These are phyloP conservation scores for Odobenus rosmarus DNA, from an alignment of 2,113 vertebrate genomes.

Conservation along the genomic window DNA sequence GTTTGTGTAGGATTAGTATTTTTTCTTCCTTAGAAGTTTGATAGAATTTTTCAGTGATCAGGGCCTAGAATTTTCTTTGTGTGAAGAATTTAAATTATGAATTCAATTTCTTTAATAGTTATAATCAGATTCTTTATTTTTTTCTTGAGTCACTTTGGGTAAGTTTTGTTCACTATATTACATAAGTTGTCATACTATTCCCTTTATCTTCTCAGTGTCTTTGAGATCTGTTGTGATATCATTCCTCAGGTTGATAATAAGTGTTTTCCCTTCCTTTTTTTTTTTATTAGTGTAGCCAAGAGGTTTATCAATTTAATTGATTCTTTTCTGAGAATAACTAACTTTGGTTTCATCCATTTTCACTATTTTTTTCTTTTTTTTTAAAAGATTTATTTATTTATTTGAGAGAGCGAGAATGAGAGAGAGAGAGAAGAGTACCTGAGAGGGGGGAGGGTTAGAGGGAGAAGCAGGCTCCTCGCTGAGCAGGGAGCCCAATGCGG, in stretches of 20 bases:
- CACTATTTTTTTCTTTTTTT: neutral
- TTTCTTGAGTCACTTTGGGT: neutral
- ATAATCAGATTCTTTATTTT: neutral
- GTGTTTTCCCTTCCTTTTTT: neutral
- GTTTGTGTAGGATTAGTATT: neutral
- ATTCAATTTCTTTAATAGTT: neutral
- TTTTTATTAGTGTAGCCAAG: neutral
- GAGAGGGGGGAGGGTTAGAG: too few species aligned
- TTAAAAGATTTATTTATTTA: neutral
- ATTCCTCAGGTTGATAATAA: neutral
- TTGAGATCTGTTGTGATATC: neutral
- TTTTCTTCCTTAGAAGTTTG: slow-evolving; percentile 27
- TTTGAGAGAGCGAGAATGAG: too few species aligned
- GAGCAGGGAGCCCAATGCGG: too few species aligned
- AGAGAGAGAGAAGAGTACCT: too few species aligned
- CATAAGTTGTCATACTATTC: neutral
- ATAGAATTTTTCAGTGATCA: neutral
- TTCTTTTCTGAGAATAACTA: neutral
- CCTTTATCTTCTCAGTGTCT: neutral
- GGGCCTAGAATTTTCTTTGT: neutral
- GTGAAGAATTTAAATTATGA: slow-evolving; percentile 26
- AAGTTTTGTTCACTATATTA: neutral
- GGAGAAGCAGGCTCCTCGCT: too few species aligned
- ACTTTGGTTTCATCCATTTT: slow-evolving; percentile 1
- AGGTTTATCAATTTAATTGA: neutral